Base-by-base conservation (phyloP, 1,140 invertebrate species). In the Heliconius congener region DNA sequence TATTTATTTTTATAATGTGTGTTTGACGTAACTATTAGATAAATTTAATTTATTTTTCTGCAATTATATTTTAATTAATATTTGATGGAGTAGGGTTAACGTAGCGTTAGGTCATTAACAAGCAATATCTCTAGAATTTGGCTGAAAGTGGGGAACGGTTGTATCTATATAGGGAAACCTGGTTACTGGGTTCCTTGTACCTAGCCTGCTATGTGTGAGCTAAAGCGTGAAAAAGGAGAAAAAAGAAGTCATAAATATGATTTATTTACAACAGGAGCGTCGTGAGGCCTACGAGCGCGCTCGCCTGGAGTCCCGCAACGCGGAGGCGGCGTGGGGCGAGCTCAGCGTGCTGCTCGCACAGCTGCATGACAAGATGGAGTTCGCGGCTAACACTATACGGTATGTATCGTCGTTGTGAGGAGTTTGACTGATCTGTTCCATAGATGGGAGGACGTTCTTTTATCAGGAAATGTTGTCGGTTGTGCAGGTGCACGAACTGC, bases 291-390 rank as follows among this genome's bases (percentile, higher is more conserved):
- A 97, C 93, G 97, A 97, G 75, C 95, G 95, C 80, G 95, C 97
- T 46, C 95, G 95, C 9, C 60, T 66, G 46, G 97, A 98, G 93
- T 97, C 97, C 1, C 96, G 96, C 76, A 97, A 97, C 94, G 97
- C 96, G 66, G 97, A 98, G 93, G 97, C 97, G 83, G 97, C 97
- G 57, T 97, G 97, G 96, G 96, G 96, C 80, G 97, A 98, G 93
- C 91, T 98, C 74, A 97, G 97, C 79, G 96, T 97, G 86, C 94
- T 98, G 80, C 88, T 99, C 76, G 97, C 97, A 66, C 97, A 98
- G 91, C 95, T 99, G 81, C 97, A 99, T 90, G 96, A 98, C 91
- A 99, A 99, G 95, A 98, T 99, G 96, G 98, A 98, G 90, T 97
- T 98, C 93, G 98, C 98, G 71, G 97, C 97, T 74, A 98, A 98